These are phyloP conservation scores for Calephelis nemesis DNA, from an alignment of 1,140 invertebrate species.

Conservation along the genomic window DNA sequence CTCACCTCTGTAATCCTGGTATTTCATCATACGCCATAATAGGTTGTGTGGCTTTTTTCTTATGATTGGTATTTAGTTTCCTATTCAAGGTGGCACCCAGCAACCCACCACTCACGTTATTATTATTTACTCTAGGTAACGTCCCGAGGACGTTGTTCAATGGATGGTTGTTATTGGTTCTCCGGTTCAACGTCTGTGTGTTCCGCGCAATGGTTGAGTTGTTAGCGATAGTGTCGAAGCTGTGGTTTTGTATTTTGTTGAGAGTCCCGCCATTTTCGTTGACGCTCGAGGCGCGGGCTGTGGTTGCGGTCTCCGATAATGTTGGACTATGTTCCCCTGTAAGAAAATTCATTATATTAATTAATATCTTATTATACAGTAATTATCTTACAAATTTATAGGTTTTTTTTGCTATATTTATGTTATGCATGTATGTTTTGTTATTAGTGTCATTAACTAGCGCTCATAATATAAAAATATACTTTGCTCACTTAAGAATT, in stretches of 20 bases:
- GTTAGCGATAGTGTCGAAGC: conserved; percentile 77
- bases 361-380: background rate
- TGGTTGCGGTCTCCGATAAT: conserved; percentile 89
- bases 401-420: no score
- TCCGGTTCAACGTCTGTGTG: conserved; percentile 63
- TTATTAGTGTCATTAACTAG: no score
- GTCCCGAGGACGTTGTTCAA: conserved; percentile 79
- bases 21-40: conserved; percentile 80
- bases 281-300: conserved; percentile 87
- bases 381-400: no score
- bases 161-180: conserved; percentile 55
- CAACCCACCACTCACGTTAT: conserved; percentile 52
- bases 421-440: no score
- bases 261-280: conserved; percentile 63
- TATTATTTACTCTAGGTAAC: conserved; percentile 75
- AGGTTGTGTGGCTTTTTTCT: conserved; percentile 66
- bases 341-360: conserved; percentile 30
- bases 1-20: conserved; percentile 81
- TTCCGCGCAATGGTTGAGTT: conserved; percentile 57
- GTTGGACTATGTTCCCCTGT: conserved; percentile 88
- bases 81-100: conserved; percentile 61
- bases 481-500: no score
- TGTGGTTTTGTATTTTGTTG: conserved; percentile 76
- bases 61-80: conserved; percentile 73
- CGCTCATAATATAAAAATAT: no score